Evolutionary conservation across 2,113 vertebrate genomes (phyloP).

Genomic region (Urocynchramus pylzowi): DNA sequence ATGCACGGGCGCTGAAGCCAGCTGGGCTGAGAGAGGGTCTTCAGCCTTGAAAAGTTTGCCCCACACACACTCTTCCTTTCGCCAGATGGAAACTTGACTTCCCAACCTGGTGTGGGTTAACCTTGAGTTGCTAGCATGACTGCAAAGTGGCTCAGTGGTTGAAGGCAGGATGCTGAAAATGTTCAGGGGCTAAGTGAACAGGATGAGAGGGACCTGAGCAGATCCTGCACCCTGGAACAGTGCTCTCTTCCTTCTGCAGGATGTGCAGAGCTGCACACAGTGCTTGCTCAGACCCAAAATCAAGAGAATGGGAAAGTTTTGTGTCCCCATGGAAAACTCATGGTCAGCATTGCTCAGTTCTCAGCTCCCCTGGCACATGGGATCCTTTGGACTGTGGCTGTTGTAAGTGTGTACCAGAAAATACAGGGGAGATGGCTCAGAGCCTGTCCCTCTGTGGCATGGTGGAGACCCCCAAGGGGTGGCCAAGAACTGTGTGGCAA

Average conservation of each 20-base stretch:
- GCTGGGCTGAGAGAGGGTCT: background rate
- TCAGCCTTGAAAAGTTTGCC: background rate
- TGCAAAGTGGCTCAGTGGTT: background rate
- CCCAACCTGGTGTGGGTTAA: background rate
- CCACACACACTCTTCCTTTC: accelerated
- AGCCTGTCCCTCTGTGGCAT: accelerated
- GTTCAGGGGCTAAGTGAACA: accelerated
- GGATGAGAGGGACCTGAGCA: background rate
- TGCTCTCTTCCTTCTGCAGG: background rate
- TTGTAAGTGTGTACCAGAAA: background rate
- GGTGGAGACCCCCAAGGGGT: accelerated
- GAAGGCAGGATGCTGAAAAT: accelerated
- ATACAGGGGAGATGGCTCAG: background rate
- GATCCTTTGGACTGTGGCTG: background rate
- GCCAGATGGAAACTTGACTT: background rate
- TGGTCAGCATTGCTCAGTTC: background rate
- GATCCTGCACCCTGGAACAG: no score
- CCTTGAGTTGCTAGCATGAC: background rate
- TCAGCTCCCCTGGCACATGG: accelerated
- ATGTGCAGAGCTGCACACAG: background rate
- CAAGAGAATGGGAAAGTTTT: background rate
- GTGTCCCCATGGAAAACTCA: accelerated
- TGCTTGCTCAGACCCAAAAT: background rate
- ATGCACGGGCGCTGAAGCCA: accelerated
- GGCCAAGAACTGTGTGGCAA: accelerated